Conservation (phyloP, 1,140 invertebrate species). For the Plodia interpunctella region DNA sequence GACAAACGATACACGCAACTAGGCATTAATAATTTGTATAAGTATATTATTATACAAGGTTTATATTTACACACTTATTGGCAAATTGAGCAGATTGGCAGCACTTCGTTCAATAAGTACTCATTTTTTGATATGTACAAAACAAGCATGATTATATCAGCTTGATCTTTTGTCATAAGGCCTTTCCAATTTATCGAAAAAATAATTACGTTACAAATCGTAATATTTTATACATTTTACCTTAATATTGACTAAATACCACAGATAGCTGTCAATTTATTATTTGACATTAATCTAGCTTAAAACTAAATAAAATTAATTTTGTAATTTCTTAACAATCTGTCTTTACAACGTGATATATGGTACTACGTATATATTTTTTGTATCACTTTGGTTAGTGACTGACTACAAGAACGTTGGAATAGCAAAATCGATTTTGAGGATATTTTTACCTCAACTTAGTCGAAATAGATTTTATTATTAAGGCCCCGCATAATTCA, state of each 20-base stretch:
- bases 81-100: conserved; percentile 1
- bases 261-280: background rate
- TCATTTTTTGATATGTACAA: no score
- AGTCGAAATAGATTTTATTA: background rate
- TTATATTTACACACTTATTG: background rate
- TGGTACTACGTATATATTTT: background rate
- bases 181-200: background rate
- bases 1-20: background rate
- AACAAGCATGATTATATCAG: no score
- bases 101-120: background rate
- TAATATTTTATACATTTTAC: conserved; percentile 2
- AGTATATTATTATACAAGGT: background rate
- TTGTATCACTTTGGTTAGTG: conserved; percentile 7
- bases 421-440: background rate
- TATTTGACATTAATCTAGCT: conserved; percentile 4
- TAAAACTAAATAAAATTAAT: background rate
- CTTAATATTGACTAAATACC: conserved; percentile 6
- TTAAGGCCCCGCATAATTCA: background rate
- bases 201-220: background rate
- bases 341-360: background rate
- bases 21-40: background rate
- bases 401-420: conserved; percentile 1
- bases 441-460: no score
- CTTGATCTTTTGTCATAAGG: background rate
- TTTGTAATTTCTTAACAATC: conserved; percentile 2